These are phyloP conservation scores for Erpornis zantholeuca DNA, from an alignment of 2,113 vertebrate genomes.

Conservation along the genomic window DNA sequence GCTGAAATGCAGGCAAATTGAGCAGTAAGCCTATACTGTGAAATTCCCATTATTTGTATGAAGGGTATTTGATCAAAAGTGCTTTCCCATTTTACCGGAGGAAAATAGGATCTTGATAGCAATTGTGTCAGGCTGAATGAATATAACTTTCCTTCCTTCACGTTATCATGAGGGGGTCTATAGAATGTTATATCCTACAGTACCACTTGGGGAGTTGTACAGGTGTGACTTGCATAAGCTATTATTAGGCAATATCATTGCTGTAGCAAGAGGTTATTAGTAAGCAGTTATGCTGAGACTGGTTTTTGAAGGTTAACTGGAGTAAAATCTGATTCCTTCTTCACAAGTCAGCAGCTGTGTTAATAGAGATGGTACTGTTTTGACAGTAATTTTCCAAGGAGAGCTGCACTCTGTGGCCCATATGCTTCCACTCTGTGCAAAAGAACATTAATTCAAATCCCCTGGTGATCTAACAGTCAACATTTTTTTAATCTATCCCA, in stretches of 20 bases:
- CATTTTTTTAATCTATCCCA: not conserved
- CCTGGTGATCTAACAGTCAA: not conserved
- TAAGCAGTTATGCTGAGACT: not conserved
- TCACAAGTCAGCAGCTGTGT: not conserved
- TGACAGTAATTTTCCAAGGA: constrained; percentile 40
- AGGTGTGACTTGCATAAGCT: not conserved
- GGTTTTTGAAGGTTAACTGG: not conserved
- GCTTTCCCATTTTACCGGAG: not conserved
- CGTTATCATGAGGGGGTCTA: not conserved
- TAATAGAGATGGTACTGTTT: constrained; percentile 24
- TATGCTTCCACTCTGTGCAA: constrained; percentile 16
- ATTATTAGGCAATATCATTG: not conserved
- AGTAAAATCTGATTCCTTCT: constrained; percentile 1
- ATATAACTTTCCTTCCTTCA: not conserved
- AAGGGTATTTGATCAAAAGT: not conserved
- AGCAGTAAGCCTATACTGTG: not conserved
- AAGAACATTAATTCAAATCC: constrained; percentile 41
- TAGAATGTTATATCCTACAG: not conserved
- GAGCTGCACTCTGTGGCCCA: not conserved
- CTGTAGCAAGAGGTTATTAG: not conserved
- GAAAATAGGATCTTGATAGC: not conserved
- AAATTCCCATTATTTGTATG: not conserved
- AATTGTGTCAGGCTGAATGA: not conserved
- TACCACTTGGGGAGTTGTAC: not conserved
- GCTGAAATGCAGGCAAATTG: not conserved